Conservation (phyloP, 1,140 invertebrate species). For the Contarinia nasturtii region DNA sequence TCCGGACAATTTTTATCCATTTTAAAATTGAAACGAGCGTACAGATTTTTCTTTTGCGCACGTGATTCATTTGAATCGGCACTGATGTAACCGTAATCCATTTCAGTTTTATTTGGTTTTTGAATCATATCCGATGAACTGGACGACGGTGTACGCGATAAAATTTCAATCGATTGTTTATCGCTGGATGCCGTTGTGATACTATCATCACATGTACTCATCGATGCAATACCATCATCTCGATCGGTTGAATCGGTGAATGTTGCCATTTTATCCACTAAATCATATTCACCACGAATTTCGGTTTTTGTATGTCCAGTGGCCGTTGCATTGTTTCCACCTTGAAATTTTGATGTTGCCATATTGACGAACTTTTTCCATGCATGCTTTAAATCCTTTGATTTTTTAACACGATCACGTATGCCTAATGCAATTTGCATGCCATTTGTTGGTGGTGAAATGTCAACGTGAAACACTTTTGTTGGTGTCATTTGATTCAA, state of each 20-base stretch:
- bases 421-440: slow-evolving; percentile 23
- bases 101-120: slow-evolving; percentile 10
- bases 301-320: neutral
- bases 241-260: slow-evolving; percentile 5
- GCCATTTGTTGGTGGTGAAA: slow-evolving; percentile 17
- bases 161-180: neutral
- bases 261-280: slow-evolving; percentile 10
- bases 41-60: slow-evolving; percentile 18
- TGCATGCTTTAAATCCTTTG: slow-evolving; percentile 23
- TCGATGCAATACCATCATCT: slow-evolving; percentile 20
- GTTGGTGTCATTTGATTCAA: slow-evolving; percentile 3
- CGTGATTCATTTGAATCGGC: slow-evolving; percentile 44
- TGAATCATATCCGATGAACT: neutral
- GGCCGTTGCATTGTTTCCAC: slow-evolving; percentile 6
- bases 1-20: slow-evolving; percentile 8
- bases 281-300: neutral
- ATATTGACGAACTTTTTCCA: slow-evolving; percentile 25
- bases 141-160: neutral
- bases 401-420: slow-evolving; percentile 19
- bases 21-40: slow-evolving; percentile 23
- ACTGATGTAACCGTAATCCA: slow-evolving; percentile 55
- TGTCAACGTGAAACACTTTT: slow-evolving; percentile 22
- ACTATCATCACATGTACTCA: slow-evolving; percentile 13
- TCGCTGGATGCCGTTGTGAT: neutral
- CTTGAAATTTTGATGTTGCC: slow-evolving; percentile 18